A percentile compares a stretch with the other conserved stretches of the same genome.
Conservation (phyloP, 2,888 invertebrate genomes). For the Epirrhoe alternata region DNA sequence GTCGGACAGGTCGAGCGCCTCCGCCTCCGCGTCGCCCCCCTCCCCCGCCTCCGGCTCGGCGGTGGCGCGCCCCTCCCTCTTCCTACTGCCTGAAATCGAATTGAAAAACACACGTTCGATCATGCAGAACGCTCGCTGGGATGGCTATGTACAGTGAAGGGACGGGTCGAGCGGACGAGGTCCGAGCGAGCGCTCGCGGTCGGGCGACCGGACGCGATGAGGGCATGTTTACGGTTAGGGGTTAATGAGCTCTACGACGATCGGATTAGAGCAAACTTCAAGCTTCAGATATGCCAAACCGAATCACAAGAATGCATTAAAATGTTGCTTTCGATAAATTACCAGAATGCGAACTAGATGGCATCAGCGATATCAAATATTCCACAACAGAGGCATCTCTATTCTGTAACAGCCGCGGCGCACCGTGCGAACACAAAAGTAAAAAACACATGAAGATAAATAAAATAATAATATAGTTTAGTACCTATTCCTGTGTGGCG, state of each 20-base stretch:
- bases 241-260: constrained; percentile 72
- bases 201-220: constrained; percentile 10
- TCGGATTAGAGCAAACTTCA: constrained; percentile 73
- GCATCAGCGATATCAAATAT: constrained; percentile 69
- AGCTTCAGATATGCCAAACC: constrained; percentile 76
- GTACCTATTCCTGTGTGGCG: constrained; percentile 85
- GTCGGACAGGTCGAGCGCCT: constrained; percentile 84
- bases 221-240: constrained; percentile 68
- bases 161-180: constrained; percentile 21
- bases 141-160: constrained; percentile 78
- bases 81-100: constrained; percentile 81
- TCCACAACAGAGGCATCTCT: constrained; percentile 74
- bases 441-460: constrained; percentile 68
- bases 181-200: constrained; percentile 24
- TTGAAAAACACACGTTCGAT: constrained; percentile 84
- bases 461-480: constrained; percentile 78
- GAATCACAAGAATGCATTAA: constrained; percentile 81
- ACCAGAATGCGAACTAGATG: constrained; percentile 75
- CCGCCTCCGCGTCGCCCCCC: constrained; percentile 57
- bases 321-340: constrained; percentile 76
- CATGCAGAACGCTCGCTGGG: constrained; percentile 82
- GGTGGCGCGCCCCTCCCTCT: constrained; percentile 69
- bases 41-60: constrained; percentile 49
- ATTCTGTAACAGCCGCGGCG: constrained; percentile 76
- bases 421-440: constrained; percentile 83